Evolutionary conservation across 2,797 vertebrate species (phyloP), one percentile per base, ranked within the genome.

Genomic region (Kryptolebias ocellatus): DNA sequence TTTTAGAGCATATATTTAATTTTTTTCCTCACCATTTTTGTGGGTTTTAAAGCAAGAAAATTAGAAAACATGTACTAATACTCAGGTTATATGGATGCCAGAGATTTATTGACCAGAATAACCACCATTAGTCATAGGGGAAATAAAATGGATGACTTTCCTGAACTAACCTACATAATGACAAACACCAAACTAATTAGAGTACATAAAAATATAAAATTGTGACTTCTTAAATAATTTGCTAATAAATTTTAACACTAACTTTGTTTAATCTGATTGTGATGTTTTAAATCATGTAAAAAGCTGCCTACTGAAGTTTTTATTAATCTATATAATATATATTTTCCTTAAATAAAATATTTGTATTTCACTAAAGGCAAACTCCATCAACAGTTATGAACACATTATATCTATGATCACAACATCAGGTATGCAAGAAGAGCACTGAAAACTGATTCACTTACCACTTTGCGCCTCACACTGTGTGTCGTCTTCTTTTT

Each of bases 391-490:
- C 67, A 60, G 73, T 76, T 67, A 58, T 60, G 59, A 51, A 63
- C 45, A 77, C 53, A 74, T 62, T 74, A 60, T 24, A 51, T 65
- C 62, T 56, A 49, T 16, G 27, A 44, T 67, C 67, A 84, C 76
- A 87, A 84, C 72, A 87, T 57, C 51, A 50, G 54, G 60, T 83
- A 86, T 87, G 87, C 80, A 83, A 50, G 80, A 74, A 83, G 68
- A 42, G 87, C 55, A 83, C 74, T 69, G 64, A 74, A 79, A 88
- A 78, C 42, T 51, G 67, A 67, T 74, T 83, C 76, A 93, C 94
- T 93, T 77, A 94, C 94, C 90, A 86, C 81, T 85, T 90, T 82
- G 80, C 86, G 87, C 86, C 91, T 93, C 84, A 91, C 83, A 84
- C 67, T 67, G 85, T 68, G 74, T 58, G 59, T 81, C 69, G 87